Evolutionary conservation across 2,113 vertebrate genomes (phyloP).

Genomic region (Chamaetylas fuelleborni): DNA sequence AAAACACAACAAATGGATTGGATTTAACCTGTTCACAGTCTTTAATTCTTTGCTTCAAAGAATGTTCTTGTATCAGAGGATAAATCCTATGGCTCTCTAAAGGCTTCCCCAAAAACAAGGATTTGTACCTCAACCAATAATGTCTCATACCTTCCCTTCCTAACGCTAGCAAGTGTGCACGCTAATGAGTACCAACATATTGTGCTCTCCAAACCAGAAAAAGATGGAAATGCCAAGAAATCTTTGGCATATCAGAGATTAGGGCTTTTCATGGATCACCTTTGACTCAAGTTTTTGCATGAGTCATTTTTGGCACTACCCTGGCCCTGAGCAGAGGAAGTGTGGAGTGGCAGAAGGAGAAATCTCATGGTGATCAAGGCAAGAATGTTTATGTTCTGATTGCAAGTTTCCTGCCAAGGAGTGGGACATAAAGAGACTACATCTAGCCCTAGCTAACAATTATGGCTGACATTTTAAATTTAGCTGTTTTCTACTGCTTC

Average conservation of each 20-base stretch:
- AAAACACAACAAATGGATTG: neutral
- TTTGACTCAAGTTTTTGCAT: neutral
- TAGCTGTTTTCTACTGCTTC: neutral
- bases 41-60: neutral
- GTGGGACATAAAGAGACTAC: neutral
- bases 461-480: neutral
- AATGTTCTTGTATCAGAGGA: neutral
- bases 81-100: neutral
- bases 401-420: neutral
- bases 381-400: neutral
- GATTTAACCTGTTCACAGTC: neutral
- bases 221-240: neutral
- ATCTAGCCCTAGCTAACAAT: neutral
- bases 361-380: neutral
- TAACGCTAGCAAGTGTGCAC: fast-evolving
- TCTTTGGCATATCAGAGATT: neutral
- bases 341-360: neutral
- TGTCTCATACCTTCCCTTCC: neutral
- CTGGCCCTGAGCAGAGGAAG: neutral
- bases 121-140: neutral
- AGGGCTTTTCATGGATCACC: neutral
- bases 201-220: neutral
- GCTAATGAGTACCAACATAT: neutral
- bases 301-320: neutral
- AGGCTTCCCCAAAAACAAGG: neutral